Evolutionary conservation across 2,888 invertebrate genomes (phyloP).

Genomic region (Embidobia sp.): DNA sequence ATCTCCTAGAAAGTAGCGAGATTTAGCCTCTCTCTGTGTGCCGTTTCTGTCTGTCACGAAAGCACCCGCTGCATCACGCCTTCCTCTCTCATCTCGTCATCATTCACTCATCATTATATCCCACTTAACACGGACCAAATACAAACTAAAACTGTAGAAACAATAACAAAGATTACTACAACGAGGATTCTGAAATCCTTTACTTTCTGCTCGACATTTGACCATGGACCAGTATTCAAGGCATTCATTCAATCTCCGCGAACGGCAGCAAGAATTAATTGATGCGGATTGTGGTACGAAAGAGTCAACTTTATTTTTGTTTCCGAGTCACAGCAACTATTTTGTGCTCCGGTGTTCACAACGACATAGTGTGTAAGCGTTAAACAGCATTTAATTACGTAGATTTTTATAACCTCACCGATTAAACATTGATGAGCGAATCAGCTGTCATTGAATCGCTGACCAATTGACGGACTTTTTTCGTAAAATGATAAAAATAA

Average conservation of each 20-base stretch:
- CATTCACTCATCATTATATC: slow-evolving; percentile 46
- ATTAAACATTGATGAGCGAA: slow-evolving; percentile 29
- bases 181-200: slow-evolving; percentile 13
- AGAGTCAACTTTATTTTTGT: slow-evolving; percentile 35
- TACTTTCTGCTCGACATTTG: slow-evolving; percentile 24
- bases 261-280: slow-evolving; percentile 13
- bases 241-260: no score
- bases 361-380: slow-evolving; percentile 60
- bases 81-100: slow-evolving; percentile 41
- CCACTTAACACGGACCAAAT: slow-evolving; percentile 59
- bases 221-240: slow-evolving; percentile 26
- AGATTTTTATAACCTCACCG: slow-evolving; percentile 55
- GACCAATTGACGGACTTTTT: slow-evolving; percentile 40
- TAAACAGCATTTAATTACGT: slow-evolving; percentile 47
- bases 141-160: slow-evolving; percentile 31
- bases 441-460: slow-evolving; percentile 25
- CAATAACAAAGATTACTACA: slow-evolving; percentile 30
- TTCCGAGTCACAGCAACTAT: slow-evolving; percentile 35
- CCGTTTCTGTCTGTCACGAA: slow-evolving; percentile 48
- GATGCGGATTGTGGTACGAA: slow-evolving; percentile 19
- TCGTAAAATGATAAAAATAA: slow-evolving; percentile 19
- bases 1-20: slow-evolving; percentile 69
- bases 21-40: slow-evolving; percentile 41
- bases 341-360: slow-evolving; percentile 59
- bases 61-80: slow-evolving; percentile 51